These are phyloP conservation scores for Boloria euphrosyne DNA, from an alignment of 2,888 invertebrate species.

Conservation along the genomic window DNA sequence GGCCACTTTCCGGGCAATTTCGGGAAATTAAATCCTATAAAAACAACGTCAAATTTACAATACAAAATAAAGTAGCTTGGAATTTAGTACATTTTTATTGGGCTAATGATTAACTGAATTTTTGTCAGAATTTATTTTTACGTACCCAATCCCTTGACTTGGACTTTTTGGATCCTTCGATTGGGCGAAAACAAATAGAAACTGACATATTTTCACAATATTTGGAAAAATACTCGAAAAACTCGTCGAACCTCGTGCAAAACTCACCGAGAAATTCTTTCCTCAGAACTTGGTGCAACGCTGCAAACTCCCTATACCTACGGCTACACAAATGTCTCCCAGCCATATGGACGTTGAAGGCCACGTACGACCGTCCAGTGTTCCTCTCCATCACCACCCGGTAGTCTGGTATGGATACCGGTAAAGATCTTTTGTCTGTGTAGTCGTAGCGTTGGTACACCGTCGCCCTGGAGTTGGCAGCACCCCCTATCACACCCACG, in stretches of 20 bases:
- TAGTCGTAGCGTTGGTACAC: constrained; percentile 89
- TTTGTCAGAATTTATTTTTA: too few relatives aligned
- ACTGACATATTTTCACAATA: too few relatives aligned
- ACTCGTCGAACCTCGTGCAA: too few relatives aligned
- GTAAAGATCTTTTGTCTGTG: constrained; percentile 95
- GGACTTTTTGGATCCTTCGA: too few relatives aligned
- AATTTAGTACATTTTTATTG: too few relatives aligned
- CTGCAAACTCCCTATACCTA: constrained; percentile 97
- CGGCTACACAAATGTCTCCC: constrained; percentile 98
- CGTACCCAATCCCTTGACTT: too few relatives aligned
- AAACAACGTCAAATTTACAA: not conserved
- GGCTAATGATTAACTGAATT: too few relatives aligned
- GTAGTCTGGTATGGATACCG: constrained; percentile 97
- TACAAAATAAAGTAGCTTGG: too few relatives aligned
- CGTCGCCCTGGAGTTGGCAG: constrained; percentile 72
- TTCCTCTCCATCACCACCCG: constrained; percentile 91
- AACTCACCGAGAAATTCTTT: constrained; percentile 92
- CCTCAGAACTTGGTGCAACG: constrained; percentile 92
- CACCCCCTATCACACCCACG: constrained; percentile 72
- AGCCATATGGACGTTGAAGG: constrained; percentile 99
- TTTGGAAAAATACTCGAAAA: too few relatives aligned
- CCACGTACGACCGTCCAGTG: constrained; percentile 95
- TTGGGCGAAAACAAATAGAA: too few relatives aligned
- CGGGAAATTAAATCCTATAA: constrained; percentile 93
- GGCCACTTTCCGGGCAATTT: constrained; percentile 99